phyloP scores from a whole-genome alignment of 37 sponge, comb jelly and placozoan species.

The Mnemiopsis leidyi region DNA sequence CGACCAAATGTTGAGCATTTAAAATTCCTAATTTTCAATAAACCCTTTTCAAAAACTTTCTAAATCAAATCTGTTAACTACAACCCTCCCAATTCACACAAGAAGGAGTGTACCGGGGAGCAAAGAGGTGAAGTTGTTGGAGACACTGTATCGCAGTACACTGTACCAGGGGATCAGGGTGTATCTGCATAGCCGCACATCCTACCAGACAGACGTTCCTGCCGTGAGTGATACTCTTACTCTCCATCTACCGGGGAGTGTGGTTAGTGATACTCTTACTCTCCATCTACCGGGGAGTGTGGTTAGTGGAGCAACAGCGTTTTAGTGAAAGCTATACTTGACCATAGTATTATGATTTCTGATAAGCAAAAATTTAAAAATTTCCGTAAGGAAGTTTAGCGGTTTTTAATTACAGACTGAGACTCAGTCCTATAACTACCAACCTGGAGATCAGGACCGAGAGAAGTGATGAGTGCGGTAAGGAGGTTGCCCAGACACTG shows the following conservation, averaged over 20 bases:
- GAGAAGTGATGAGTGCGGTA: constrained; percentile 86
- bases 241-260: constrained; percentile 60
- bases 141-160: constrained; percentile 82
- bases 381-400: no score
- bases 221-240: constrained; percentile 50
- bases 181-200: constrained; percentile 69
- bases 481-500: constrained; percentile 90
- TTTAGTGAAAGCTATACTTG: no score
- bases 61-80: neutral
- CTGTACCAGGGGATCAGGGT: constrained; percentile 86
- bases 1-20: no score
- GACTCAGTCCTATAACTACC: no score
- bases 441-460: constrained; percentile 95
- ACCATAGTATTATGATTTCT: no score
- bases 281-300: no score
- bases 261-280: no score
- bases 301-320: no score
- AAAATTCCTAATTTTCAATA: no score
- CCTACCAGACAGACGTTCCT: constrained; percentile 57
- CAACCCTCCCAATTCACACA: neutral
- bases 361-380: no score
- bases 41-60: no score
- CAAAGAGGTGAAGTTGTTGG: constrained; percentile 94
- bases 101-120: constrained; percentile 71
- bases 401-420: no score